Evolutionary conservation across 2,888 invertebrate species (phyloP), one percentile per base, ranked within the genome.

Genomic region (Papilio demoleus): DNA sequence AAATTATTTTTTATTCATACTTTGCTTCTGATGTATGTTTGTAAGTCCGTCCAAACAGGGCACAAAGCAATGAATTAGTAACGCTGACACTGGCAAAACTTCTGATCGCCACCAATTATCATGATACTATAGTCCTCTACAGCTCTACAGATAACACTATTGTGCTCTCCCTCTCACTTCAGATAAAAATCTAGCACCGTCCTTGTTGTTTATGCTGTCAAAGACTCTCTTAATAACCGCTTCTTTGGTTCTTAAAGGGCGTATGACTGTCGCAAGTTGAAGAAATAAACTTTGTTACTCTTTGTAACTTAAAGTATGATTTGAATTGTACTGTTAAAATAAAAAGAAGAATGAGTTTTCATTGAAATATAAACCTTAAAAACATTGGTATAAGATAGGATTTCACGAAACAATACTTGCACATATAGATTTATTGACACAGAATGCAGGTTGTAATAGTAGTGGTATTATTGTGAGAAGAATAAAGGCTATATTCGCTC

Each of bases 71-170:
- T 83, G 83, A 87, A 85, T 85, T 87, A 83, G 84, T 85, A 81
- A 81, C 82, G 92, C 92, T 90, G 92, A 92, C 90, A 88, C 84
- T 78, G 79, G 79, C 90, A 88, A 90, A 91, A 90, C 88, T 84
- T 82, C 78, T 88, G 89, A 91, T 90, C 90, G 88, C 87, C 88
- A 87, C 88, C 92, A 92, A 92, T 92, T 92, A 92, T 88, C 84
- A 82, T 79, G 82, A 86, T 86, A 87, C 82, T 81, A 81, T 82
- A 79, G 65, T 80, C 80, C 19, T 24, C 50, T 53, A 53, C 53
- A 53, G 53, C 53, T 85, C 85, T 82, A 81, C 88, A 73, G 74
- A 74, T 73, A 70, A 71, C 47, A 59, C 70, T 42, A 56, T 76
- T 76, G 74, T 73, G 70, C 70, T 73, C 71, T 75, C 76, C 63